phyloP scores from a whole-genome alignment of 2,113 vertebrate species.

The Callorhinus ursinus region DNA sequence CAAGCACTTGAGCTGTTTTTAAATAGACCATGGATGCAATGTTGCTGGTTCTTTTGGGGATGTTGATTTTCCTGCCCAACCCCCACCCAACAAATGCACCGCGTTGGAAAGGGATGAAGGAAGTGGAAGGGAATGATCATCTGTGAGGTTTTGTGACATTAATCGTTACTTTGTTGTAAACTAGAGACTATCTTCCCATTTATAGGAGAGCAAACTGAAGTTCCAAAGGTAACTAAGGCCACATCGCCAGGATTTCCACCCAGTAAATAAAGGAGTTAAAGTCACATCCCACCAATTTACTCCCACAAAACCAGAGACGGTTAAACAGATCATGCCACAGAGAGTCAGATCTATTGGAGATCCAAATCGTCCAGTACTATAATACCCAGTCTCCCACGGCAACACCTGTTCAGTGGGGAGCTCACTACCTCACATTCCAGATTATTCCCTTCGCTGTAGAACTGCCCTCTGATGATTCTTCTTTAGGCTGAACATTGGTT shows the following conservation, averaged over 20 bases:
- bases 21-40: constrained; percentile 68
- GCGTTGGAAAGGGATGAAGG: not conserved
- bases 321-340: not conserved
- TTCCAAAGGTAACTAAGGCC: not conserved
- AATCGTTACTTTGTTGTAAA: not conserved
- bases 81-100: not conserved
- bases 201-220: not conserved
- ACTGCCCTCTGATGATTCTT: not conserved
- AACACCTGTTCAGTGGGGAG: not conserved
- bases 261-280: not conserved
- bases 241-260: not conserved
- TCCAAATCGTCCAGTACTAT: not conserved
- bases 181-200: not conserved
- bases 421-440: not conserved
- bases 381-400: not conserved
- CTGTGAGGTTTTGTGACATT: not conserved
- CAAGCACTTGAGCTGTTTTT: constrained; percentile 73
- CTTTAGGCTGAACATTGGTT: not conserved
- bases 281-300: not conserved
- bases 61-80: constrained; percentile 49
- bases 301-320: not conserved
- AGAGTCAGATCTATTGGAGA: not conserved
- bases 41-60: constrained; percentile 34
- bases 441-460: not conserved
- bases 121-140: not conserved